Percentiles rank a stretch among this genome's conserved stretches.
phyloP scores from a whole-genome alignment of 2,113 vertebrate species.

The Macquaria ambigua region DNA sequence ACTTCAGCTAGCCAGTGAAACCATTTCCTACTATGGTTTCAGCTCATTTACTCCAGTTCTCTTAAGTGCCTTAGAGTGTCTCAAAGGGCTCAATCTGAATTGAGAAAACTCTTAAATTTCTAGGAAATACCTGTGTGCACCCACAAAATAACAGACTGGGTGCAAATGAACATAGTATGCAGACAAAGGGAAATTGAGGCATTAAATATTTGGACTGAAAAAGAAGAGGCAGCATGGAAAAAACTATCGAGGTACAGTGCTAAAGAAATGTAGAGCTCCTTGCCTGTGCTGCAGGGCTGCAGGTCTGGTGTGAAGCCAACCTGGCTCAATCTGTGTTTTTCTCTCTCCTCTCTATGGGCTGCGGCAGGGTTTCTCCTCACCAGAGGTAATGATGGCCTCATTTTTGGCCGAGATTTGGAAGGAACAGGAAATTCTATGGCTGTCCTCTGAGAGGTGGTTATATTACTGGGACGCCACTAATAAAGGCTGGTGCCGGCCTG shows the following conservation, averaged over 20 bases:
- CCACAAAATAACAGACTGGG: slow-evolving; percentile 24
- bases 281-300: slow-evolving; percentile 29
- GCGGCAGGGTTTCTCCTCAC: slow-evolving; percentile 54
- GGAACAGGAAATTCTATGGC: slow-evolving; percentile 77
- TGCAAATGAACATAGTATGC: not conserved
- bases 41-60: slow-evolving; percentile 33
- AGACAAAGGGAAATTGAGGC: slow-evolving; percentile 14
- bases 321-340: slow-evolving; percentile 54
- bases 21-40: slow-evolving; percentile 13
- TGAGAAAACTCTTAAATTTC: slow-evolving; percentile 26
- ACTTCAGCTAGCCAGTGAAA: slow-evolving; percentile 19
- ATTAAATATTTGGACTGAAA: slow-evolving; percentile 2
- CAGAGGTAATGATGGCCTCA: slow-evolving; percentile 70
- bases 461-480: slow-evolving; percentile 78
- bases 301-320: slow-evolving; percentile 54
- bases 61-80: not conserved
- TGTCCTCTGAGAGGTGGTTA: slow-evolving; percentile 77
- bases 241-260: not conserved
- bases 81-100: slow-evolving; percentile 7
- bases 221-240: not conserved
- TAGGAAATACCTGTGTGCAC: slow-evolving; percentile 32
- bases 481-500: slow-evolving; percentile 76
- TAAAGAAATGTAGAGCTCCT: not conserved
- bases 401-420: slow-evolving; percentile 73
- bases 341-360: slow-evolving; percentile 38